Evolutionary conservation across 2,888 invertebrate genomes (phyloP), one percentile per base, ranked within the genome.

Genomic region (Copidosoma aretas): DNA sequence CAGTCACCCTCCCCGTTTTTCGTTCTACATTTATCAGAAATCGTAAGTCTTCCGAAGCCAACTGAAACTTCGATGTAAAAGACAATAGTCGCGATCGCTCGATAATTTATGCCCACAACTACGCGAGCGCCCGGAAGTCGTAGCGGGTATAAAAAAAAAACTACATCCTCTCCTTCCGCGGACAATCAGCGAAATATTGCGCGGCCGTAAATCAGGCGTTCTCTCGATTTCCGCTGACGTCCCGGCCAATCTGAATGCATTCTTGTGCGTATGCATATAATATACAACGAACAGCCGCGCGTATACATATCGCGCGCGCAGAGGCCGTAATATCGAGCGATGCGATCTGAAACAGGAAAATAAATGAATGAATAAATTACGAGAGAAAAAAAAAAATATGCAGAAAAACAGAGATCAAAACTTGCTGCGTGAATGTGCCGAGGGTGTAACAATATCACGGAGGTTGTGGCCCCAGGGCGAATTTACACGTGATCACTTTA

Each of bases 261-360:
- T 32, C n/a, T n/a, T n/a, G n/a, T 32, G 32, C 32, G 32, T 32
- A 8, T 32, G 8, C n/a, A n/a, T n/a, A n/a, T n/a, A n/a, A n/a
- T n/a, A 32, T 54, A 25, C 54, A 25, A 41, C 32, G 52, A 49
- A 32, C 51, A 21, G 32, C 32, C n/a, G 8, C 32, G 60, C 14
- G 19, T 51, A 17, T 25, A 21, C 21, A 39, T 19, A 46, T 19
- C 22, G 17, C 10, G 43, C n/a, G 43, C n/a, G 22, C 52, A 66
- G 56, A 67, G n/a, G 32, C 60, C n/a, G 22, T 63, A 66, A 66
- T 67, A 54, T 56, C 56, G 63, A 66, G 60, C 43, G 66, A 70
- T 51, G 62, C 39, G 43, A 58, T 19, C 10, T 15, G 21, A n/a
- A 67, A 49, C 46, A 53, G 2, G 25, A 21, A 24, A n/a, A 32